These are phyloP conservation scores for Takifugu flavidus DNA, from an alignment of 2,113 vertebrate genomes.

Conservation along the genomic window DNA sequence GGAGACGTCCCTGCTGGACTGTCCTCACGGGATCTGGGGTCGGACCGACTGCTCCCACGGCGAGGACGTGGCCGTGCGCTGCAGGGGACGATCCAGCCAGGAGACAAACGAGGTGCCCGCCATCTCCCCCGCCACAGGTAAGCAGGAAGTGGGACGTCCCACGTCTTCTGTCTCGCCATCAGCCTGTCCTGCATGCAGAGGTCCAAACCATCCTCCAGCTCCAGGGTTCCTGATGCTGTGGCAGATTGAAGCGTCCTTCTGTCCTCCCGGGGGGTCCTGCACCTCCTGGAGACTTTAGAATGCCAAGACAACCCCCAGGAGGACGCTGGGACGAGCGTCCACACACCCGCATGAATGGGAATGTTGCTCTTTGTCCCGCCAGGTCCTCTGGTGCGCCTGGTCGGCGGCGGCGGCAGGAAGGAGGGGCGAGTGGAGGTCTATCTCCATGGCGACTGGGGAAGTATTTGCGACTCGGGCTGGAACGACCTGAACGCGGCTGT, in stretches of 20 bases:
- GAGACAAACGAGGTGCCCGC: constrained; percentile 72
- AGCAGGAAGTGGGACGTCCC: not conserved
- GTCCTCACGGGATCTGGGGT: constrained; percentile 84
- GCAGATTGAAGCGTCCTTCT: constrained; percentile 21
- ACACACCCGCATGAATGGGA: constrained; percentile 34
- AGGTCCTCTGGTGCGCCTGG: constrained; percentile 76
- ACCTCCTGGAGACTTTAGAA: constrained; percentile 36
- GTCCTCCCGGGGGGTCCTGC: constrained; percentile 17
- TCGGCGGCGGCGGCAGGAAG: constrained; percentile 67
- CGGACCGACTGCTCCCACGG: constrained; percentile 86
- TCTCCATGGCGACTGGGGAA: constrained; percentile 78
- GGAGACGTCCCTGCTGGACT: constrained; percentile 84
- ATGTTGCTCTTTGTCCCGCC: constrained; percentile 20
- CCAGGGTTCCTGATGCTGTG: too few species aligned
- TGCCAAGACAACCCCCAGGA: constrained; percentile 26
- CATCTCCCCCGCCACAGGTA: constrained; percentile 68
- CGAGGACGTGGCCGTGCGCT: constrained; percentile 83
- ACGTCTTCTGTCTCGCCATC: too few species aligned
- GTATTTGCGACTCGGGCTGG: constrained; percentile 79
- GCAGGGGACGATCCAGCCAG: constrained; percentile 53
- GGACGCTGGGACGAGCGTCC: not conserved
- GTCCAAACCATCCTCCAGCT: too few species aligned
- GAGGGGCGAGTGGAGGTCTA: constrained; percentile 81
- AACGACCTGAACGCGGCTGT: constrained; percentile 75
- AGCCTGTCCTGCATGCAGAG: too few species aligned